Evolutionary conservation across 2,888 invertebrate genomes (phyloP).

Genomic region (Notocelia uddmanniana): DNA sequence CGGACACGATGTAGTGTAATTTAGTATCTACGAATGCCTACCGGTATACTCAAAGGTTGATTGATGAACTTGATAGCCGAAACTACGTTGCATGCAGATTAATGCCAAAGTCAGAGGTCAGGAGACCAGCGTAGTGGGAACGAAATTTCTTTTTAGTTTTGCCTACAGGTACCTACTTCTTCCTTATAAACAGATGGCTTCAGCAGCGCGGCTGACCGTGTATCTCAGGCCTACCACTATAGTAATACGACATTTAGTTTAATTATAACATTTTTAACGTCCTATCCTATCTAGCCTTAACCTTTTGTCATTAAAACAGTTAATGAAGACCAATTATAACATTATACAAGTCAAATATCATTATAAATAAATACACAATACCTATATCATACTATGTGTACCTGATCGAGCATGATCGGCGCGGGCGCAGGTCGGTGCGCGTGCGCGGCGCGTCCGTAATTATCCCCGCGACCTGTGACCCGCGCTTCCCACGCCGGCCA

Average conservation of each 20-base stretch:
- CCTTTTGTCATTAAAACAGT: too few relatives aligned
- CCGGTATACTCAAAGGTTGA: constrained; percentile 16
- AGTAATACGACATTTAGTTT: too few relatives aligned
- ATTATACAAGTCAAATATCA: too few relatives aligned
- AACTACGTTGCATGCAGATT: neutral
- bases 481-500: constrained; percentile 72
- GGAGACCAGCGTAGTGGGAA: neutral
- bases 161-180: neutral
- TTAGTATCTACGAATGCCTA: constrained; percentile 5
- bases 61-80: constrained; percentile 14
- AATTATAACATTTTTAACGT: too few relatives aligned
- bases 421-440: constrained; percentile 50
- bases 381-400: neutral
- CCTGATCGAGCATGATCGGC: constrained; percentile 13
- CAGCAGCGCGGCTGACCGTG: too few relatives aligned
- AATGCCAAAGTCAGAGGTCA: constrained; percentile 3
- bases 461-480: constrained; percentile 80
- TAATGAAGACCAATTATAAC: too few relatives aligned
- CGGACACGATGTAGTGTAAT: constrained; percentile 26
- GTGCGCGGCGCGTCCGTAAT: constrained; percentile 66
- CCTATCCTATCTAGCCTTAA: too few relatives aligned
- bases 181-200: neutral
- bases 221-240: too few relatives aligned
- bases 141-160: neutral
- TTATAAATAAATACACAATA: neutral